These are phyloP conservation scores for Pagetopsis macropterus DNA, from an alignment of 2,797 vertebrate genomes.

Conservation along the genomic window DNA sequence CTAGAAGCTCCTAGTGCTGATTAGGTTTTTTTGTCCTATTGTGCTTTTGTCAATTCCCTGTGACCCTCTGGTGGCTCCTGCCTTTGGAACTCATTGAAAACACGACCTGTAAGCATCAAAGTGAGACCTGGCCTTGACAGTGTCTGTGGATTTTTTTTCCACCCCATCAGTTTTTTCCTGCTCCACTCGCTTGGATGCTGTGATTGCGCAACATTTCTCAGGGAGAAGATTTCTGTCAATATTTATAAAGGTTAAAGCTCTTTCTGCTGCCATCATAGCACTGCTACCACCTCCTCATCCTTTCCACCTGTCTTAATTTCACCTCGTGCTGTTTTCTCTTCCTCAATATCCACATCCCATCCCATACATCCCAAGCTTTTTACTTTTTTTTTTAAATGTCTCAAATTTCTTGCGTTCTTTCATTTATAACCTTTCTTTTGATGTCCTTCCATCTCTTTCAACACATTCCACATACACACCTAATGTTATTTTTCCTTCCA, in stretches of 20 bases:
- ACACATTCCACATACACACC: conserved; percentile 3
- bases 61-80: conserved; percentile 29
- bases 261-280: conserved; percentile 45
- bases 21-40: conserved; percentile 29
- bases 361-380: conserved; percentile 16
- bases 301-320: conserved; percentile 48
- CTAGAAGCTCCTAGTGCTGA: conserved; percentile 20
- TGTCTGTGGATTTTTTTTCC: conserved; percentile 7
- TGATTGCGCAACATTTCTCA: conserved; percentile 66
- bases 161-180: conserved; percentile 44
- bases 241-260: conserved; percentile 75
- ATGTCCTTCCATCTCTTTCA: conserved; percentile 7
- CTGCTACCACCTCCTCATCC: conserved; percentile 33
- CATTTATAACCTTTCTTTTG: not conserved
- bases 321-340: conserved; percentile 39
- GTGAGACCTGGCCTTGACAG: conserved; percentile 19
- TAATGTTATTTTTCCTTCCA: not conserved
- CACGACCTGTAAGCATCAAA: conserved; percentile 48
- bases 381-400: not conserved
- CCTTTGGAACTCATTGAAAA: conserved; percentile 57
- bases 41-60: conserved; percentile 26
- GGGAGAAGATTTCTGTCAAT: conserved; percentile 72
- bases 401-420: not conserved
- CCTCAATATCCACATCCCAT: conserved; percentile 15
- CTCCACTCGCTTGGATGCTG: conserved; percentile 54